Base-by-base conservation (phyloP, 2,113 vertebrate species). In the Myxocyprinus asiaticus region DNA sequence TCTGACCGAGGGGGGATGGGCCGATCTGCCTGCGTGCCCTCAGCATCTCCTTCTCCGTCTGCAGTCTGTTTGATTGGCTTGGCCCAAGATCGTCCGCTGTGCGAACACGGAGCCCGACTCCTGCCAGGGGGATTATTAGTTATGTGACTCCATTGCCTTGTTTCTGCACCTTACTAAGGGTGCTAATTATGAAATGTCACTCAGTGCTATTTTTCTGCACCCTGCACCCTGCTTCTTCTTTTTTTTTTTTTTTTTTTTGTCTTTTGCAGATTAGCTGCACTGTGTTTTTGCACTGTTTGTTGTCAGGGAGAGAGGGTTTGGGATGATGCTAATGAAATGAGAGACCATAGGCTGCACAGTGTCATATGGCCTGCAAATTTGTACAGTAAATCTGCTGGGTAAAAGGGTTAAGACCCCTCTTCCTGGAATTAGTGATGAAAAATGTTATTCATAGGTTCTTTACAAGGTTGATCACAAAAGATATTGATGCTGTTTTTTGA, bases 181-280 rank as follows among this genome's bases (percentile, higher is more conserved):
- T 81, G 84, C 82, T 89, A 89, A 90, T 91, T 88, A 87, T 83
- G 81, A 63, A 86, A 85, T 86, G 81, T 81, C 89, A 86, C 78
- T 89, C 77, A 84, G 78, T 55, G 86, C 58, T 67, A 9, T 66
- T 65, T 61, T 53, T 59, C 51, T 45, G 56, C 22, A 76, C 70
- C 53, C n/a, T n/a, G n/a, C n/a, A n/a, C n/a, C n/a, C n/a, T 33
- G 22, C 22, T 33, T 33, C 22, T 33, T 33, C 22, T 33, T 33
- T 3, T 33, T 33, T 1, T 1, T 33, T 33, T 33, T 33, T 67
- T 76, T 58, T 53, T 74, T 56, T 62, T 45, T 75, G 15, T 44
- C 62, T 66, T 33, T 59, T 48, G 43, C 9, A 62, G 47, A 75
- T 48, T 11, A n/a, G 47, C 22, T 51, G 72, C 72, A 51, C 42